These are phyloP conservation scores for Drosophila willistoni DNA, from an alignment of 1,140 invertebrate species.

Conservation along the genomic window DNA sequence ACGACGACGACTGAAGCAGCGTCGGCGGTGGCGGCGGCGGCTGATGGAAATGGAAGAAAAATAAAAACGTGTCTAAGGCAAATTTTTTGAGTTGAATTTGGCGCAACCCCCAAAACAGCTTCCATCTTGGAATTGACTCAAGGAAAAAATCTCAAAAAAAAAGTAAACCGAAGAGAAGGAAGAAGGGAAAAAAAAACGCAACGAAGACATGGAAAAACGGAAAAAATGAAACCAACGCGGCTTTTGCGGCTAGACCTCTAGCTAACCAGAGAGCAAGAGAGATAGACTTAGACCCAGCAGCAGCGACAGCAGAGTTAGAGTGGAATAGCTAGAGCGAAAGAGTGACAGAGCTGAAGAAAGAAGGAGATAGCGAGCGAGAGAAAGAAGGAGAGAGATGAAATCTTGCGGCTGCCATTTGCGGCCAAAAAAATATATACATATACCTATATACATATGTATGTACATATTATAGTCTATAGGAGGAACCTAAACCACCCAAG, in stretches of 20 bases:
- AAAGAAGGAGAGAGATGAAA: slow-evolving; percentile 54
- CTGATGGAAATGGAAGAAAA: slow-evolving; percentile 5
- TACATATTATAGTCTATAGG: background rate
- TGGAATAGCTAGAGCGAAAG: slow-evolving; percentile 17
- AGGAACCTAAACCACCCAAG: slow-evolving; percentile 2
- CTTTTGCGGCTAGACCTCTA: slow-evolving; percentile 68
- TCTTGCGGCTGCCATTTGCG: slow-evolving; percentile 82
- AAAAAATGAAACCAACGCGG: slow-evolving; percentile 51
- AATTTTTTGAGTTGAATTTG: slow-evolving; percentile 16
- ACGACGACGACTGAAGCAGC: background rate
- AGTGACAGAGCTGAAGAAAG: slow-evolving; percentile 23
- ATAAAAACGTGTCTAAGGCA: slow-evolving; percentile 18
- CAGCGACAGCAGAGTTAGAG: background rate
- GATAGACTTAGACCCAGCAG: slow-evolving; percentile 25
- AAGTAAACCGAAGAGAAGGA: background rate
- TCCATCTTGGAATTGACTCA: slow-evolving; percentile 65
- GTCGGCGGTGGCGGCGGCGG: background rate
- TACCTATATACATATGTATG: background rate
- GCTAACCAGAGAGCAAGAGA: slow-evolving; percentile 56
- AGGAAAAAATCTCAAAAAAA: slow-evolving; percentile 40
- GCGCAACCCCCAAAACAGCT: slow-evolving; percentile 59
- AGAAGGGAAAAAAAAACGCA: background rate
- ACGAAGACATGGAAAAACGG: slow-evolving; percentile 23
- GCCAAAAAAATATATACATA: slow-evolving; percentile 55
- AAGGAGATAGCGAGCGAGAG: slow-evolving; percentile 9